Evolutionary conservation across 2,888 invertebrate species (phyloP).

Genomic region (Petrophora chlorosata): DNA sequence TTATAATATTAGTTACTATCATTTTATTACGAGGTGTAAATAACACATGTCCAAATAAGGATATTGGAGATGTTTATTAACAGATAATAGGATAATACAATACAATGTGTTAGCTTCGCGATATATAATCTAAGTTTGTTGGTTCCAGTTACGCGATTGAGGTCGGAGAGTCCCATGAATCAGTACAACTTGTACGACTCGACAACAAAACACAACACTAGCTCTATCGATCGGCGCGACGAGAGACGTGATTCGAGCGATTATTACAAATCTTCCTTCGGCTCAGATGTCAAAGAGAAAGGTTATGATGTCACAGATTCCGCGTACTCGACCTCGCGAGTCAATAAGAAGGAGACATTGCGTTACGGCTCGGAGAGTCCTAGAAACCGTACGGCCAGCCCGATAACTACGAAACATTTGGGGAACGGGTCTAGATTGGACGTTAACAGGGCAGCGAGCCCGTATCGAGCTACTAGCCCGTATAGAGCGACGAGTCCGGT

Average conservation of each 20-base stretch:
- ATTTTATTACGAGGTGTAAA: no score
- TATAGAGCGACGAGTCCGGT: conserved; percentile 74
- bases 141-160: conserved; percentile 70
- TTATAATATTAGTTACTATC: no score
- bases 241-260: conserved; percentile 71
- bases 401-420: conserved; percentile 82
- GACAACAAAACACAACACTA: conserved; percentile 63
- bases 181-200: conserved; percentile 71
- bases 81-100: no score
- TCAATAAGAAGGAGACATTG: conserved; percentile 68
- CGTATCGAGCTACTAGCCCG: conserved; percentile 71
- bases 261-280: conserved; percentile 73
- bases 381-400: conserved; percentile 73
- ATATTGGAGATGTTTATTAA: no score
- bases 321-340: conserved; percentile 68
- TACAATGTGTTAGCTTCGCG: no score
- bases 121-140: conserved; percentile 10
- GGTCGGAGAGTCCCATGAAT: conserved; percentile 78
- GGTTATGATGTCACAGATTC: conserved; percentile 76
- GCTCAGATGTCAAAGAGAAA: conserved; percentile 70
- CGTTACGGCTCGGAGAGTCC: conserved; percentile 76
- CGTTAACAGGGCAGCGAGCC: conserved; percentile 73
- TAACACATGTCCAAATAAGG: no score
- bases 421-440: conserved; percentile 77
- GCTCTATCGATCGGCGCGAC: conserved; percentile 73